Evolutionary conservation across 2,797 vertebrate species (phyloP), one percentile per base, ranked within the genome.

Genomic region (Phaenicophaeus curvirostris): DNA sequence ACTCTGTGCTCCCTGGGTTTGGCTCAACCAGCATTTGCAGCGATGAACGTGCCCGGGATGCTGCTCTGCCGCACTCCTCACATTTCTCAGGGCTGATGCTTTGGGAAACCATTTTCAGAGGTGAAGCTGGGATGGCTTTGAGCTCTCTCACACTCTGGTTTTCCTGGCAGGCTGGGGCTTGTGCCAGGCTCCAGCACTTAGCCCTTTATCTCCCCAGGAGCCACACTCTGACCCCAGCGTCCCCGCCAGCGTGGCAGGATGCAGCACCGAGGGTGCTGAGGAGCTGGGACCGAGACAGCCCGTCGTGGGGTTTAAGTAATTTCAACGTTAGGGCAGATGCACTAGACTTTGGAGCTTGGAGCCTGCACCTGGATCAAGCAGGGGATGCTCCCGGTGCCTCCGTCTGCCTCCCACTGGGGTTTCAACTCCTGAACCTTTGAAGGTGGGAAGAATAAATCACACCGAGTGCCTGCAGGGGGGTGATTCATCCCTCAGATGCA

Each of bases 201-300:
- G 51, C 69, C 25, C 25, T 23, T 28, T 10, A 14, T 46, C 42
- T 51, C 42, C 67, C 9, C 9, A 4, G 15, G 28, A 24, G 46
- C 57, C 2, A 13, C 2, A 37, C 39, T 23, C 4, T 68, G 68
- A 39, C 82, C 69, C 42, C 3, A 1, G 67, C 1, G 7, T 12
- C 54, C 48, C 33, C 21, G 67, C 68, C 82, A 63, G 50, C 55
- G 8, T 63, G 76, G 83, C 82, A 42, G 71, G 33, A 62, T 3
- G 50, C 37, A 31, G 81, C 6, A 0, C 35, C 6, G 18, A 7
- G 4, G 30, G 24, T 18, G 39, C 50, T 5, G n/a, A 35, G 73
- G 15, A 11, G 9, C 28, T 8, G 0, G 55, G 12, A 5, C 37
- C 0, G 0, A 2, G 42, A 3, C 8, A 61, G 42, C 3, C 1